Conservation (phyloP, 2,888 invertebrate genomes). For the Buathra laborator region DNA sequence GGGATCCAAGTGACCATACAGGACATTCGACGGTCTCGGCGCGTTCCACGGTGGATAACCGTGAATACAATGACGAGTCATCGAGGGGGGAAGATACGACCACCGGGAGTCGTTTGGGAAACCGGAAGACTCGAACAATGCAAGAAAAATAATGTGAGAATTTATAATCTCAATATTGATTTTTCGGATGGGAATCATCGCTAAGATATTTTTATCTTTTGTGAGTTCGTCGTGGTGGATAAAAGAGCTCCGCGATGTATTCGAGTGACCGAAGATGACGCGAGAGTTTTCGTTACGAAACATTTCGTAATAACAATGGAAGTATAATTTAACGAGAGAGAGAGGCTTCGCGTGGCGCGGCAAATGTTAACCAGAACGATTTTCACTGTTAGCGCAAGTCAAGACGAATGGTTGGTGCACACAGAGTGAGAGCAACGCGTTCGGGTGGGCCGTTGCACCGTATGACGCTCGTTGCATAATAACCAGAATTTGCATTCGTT, state of each 20-base stretch:
- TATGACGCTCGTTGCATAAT: constrained; percentile 74
- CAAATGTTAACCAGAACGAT: constrained; percentile 71
- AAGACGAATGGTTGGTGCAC: background rate
- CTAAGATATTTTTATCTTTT: background rate
- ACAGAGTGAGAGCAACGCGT: constrained; percentile 37
- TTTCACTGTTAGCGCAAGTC: constrained; percentile 72
- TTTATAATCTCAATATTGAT: constrained; percentile 24
- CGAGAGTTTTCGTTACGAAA: constrained; percentile 45
- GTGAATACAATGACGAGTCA: constrained; percentile 40
- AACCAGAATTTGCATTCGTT: constrained; percentile 62
- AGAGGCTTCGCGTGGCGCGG: constrained; percentile 21
- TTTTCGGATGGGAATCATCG: background rate
- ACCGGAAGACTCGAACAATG: background rate
- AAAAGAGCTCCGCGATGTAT: background rate
- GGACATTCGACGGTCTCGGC: constrained; percentile 36
- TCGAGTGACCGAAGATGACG: constrained; percentile 1
- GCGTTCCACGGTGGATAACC: constrained; percentile 15
- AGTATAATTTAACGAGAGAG: constrained; percentile 12
- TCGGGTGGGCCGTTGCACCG: constrained; percentile 53
- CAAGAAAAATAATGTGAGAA: constrained; percentile 6
- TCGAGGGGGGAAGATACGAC: background rate
- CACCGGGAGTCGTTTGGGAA: background rate
- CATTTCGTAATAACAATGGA: constrained; percentile 39
- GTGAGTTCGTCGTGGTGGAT: background rate
- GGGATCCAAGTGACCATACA: constrained; percentile 10